A percentile compares a stretch with the other conserved stretches of the same genome.
phyloP scores from a whole-genome alignment of 2,888 invertebrate species.

The Chromoteleia sp. region DNA sequence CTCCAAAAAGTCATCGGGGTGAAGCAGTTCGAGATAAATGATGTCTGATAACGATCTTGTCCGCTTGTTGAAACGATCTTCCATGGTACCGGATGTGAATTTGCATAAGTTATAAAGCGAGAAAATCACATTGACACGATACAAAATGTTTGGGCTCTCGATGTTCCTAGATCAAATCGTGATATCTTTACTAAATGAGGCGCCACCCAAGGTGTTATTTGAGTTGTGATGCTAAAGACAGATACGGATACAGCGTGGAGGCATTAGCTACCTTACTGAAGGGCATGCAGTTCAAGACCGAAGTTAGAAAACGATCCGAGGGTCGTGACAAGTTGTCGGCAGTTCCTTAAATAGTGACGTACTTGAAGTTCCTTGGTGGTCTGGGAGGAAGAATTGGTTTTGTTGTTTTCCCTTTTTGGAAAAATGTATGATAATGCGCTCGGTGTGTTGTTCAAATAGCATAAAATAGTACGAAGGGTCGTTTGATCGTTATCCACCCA shows the following conservation, averaged over 20 bases:
- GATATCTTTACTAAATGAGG: constrained; percentile 80
- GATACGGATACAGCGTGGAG: constrained; percentile 77
- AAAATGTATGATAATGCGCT: too few relatives aligned
- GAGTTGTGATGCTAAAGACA: constrained; percentile 78
- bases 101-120: constrained; percentile 73
- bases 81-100: constrained; percentile 61
- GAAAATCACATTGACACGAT: constrained; percentile 77
- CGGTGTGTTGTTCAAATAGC: background rate
- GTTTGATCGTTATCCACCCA: constrained; percentile 22
- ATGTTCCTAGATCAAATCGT: constrained; percentile 76
- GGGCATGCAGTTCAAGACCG: constrained; percentile 50
- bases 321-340: constrained; percentile 15
- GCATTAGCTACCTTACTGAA: constrained; percentile 80
- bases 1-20: constrained; percentile 18
- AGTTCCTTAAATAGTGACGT: constrained; percentile 1
- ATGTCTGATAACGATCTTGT: constrained; percentile 44
- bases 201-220: constrained; percentile 83
- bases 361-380: constrained; percentile 15
- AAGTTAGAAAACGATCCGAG: constrained; percentile 16
- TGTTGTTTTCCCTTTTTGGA: too few relatives aligned
- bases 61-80: constrained; percentile 36
- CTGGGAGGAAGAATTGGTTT: background rate
- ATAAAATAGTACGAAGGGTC: background rate
- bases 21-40: constrained; percentile 42
- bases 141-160: constrained; percentile 75